Evolutionary conservation across 2,797 vertebrate genomes (phyloP).

Genomic region (Yasuhikotakia modesta): DNA sequence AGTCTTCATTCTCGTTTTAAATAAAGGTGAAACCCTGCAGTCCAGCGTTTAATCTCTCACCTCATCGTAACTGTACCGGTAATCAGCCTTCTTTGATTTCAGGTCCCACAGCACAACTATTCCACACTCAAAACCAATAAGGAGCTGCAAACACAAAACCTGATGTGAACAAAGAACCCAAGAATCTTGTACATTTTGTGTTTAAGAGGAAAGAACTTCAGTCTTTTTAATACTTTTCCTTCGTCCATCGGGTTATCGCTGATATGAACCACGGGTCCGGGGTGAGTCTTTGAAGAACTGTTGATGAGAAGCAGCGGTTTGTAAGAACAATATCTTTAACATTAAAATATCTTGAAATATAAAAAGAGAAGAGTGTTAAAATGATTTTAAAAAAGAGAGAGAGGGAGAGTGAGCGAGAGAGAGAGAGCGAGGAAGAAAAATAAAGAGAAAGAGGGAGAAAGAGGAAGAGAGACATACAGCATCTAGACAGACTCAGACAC

Average conservation of each 20-base stretch:
- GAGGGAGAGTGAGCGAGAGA: not conserved
- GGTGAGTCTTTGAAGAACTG: slow-evolving; percentile 89
- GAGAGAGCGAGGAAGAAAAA: too few species aligned
- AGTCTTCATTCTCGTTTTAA: not conserved
- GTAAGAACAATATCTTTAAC: too few species aligned
- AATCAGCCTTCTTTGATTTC: slow-evolving; percentile 98
- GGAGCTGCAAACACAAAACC: too few species aligned
- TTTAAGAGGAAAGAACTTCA: slow-evolving; percentile 70
- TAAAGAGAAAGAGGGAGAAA: not conserved
- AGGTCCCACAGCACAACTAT: slow-evolving; percentile 97
- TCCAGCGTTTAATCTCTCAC: too few species aligned
- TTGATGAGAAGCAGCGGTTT: too few species aligned
- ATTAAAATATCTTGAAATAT: too few species aligned
- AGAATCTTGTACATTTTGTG: too few species aligned
- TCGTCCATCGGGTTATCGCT: slow-evolving; percentile 94
- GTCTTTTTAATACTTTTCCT: slow-evolving; percentile 82
- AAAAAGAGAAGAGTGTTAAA: too few species aligned
- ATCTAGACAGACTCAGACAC: slow-evolving; percentile 64
- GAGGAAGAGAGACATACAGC: not conserved
- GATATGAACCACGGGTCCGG: slow-evolving; percentile 88
- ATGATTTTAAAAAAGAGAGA: too few species aligned
- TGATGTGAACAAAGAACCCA: too few species aligned
- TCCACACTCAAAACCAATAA: slow-evolving; percentile 98
- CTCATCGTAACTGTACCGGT: slow-evolving; percentile 97
- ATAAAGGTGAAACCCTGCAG: too few species aligned